These are phyloP conservation scores for Druon quercuslanigerum DNA, from an alignment of 1,140 invertebrate species.

Conservation along the genomic window DNA sequence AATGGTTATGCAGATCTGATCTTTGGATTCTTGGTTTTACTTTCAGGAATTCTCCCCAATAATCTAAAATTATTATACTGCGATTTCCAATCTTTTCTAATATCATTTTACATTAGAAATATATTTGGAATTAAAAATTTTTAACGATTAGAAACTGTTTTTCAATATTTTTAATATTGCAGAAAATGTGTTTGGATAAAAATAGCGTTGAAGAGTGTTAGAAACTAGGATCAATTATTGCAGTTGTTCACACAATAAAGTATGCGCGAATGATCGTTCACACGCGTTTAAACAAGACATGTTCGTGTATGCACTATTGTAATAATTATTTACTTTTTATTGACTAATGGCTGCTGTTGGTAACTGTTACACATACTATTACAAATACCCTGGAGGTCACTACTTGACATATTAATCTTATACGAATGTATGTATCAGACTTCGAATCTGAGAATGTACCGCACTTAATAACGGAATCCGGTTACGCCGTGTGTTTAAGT, in stretches of 20 bases:
- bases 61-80: too few species aligned
- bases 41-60: too few species aligned
- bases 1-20: too few species aligned
- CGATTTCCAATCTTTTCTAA: too few species aligned
- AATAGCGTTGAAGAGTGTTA: background rate
- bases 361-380: constrained; percentile 16
- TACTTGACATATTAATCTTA: constrained; percentile 13
- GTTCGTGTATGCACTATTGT: constrained; percentile 15
- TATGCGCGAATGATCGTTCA: background rate
- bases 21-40: too few species aligned
- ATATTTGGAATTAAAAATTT: too few species aligned
- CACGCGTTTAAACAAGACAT: background rate
- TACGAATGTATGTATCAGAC: constrained; percentile 7
- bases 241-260: constrained; percentile 17
- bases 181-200: background rate
- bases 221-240: constrained; percentile 5
- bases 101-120: too few species aligned
- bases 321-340: constrained; percentile 12
- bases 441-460: background rate
- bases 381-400: constrained; percentile 8
- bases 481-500: background rate
- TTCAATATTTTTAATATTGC: too few species aligned
- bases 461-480: background rate
- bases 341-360: constrained; percentile 11
- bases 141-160: too few species aligned